Conservation (phyloP, 2,113 vertebrate species). For the Podarcis cretensis region DNA sequence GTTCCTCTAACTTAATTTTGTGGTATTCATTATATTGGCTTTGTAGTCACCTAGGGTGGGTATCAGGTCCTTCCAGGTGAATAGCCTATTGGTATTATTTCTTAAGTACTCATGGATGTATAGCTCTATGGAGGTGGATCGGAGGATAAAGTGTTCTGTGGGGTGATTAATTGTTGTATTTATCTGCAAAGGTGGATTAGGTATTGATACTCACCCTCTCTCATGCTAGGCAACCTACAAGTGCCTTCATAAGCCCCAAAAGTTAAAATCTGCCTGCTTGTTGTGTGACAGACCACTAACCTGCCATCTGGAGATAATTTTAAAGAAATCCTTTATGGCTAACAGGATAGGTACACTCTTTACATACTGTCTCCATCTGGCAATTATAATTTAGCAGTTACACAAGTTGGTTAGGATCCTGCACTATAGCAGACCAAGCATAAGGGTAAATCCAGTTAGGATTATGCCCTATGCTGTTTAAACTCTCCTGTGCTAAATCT, state of each 20-base stretch:
- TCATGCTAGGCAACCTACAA: not conserved
- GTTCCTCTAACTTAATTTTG: not conserved
- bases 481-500: slow-evolving; percentile 22
- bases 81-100: not conserved
- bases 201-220: not conserved
- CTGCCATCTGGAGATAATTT: not conserved
- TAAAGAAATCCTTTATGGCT: not conserved
- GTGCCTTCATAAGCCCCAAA: not conserved
- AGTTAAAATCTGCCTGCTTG: not conserved
- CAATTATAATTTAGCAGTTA: not conserved
- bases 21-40: not conserved
- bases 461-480: slow-evolving; percentile 53
- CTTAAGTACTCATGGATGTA: not conserved
- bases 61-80: not conserved
- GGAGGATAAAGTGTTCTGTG: not conserved
- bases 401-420: not conserved
- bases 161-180: not conserved
- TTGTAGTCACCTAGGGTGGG: not conserved
- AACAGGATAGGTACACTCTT: not conserved
- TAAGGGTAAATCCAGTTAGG: not conserved
- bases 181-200: not conserved
- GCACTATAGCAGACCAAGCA: not conserved
- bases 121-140: not conserved
- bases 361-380: not conserved
- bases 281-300: not conserved